These are phyloP conservation scores for Bombus balteatus DNA, from an alignment of 1,140 invertebrate genomes.

Conservation along the genomic window DNA sequence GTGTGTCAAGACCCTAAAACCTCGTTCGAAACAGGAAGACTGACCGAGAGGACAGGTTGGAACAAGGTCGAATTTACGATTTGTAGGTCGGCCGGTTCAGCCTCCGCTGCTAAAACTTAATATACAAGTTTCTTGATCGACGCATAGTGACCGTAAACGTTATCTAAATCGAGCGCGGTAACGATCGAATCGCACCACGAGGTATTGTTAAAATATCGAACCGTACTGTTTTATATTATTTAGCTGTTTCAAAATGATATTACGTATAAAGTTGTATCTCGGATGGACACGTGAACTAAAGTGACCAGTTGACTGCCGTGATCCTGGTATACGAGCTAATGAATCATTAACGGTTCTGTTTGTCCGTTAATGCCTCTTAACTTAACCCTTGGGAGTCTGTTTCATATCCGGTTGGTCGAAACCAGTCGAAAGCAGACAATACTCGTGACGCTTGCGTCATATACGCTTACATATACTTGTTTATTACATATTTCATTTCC, in stretches of 20 bases:
- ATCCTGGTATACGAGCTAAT: slow-evolving; percentile 57
- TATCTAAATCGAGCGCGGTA: background rate
- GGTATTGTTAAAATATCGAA: background rate
- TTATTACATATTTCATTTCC: background rate
- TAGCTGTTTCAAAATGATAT: background rate
- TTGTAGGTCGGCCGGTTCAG: slow-evolving; percentile 59
- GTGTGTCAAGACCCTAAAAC: slow-evolving; percentile 67
- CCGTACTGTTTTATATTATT: background rate
- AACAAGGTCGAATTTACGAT: slow-evolving; percentile 59
- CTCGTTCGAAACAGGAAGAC: slow-evolving; percentile 65
- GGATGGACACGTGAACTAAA: slow-evolving; percentile 25
- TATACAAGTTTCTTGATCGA: slow-evolving; percentile 22
- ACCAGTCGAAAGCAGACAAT: background rate
- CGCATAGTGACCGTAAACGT: background rate
- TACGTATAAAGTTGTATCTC: background rate
- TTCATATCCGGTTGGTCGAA: slow-evolving; percentile 71
- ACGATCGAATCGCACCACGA: background rate
- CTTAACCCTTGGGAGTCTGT: slow-evolving; percentile 75
- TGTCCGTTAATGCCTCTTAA: slow-evolving; percentile 73
- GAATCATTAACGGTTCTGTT: slow-evolving; percentile 72
- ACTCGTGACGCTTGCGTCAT: background rate
- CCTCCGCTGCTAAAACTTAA: background rate
- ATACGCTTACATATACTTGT: background rate
- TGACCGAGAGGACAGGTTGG: slow-evolving; percentile 40
- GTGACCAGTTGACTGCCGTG: slow-evolving; percentile 34